Evolutionary conservation across 2,797 vertebrate genomes (phyloP).

Genomic region (Sebastes umbrosus): DNA sequence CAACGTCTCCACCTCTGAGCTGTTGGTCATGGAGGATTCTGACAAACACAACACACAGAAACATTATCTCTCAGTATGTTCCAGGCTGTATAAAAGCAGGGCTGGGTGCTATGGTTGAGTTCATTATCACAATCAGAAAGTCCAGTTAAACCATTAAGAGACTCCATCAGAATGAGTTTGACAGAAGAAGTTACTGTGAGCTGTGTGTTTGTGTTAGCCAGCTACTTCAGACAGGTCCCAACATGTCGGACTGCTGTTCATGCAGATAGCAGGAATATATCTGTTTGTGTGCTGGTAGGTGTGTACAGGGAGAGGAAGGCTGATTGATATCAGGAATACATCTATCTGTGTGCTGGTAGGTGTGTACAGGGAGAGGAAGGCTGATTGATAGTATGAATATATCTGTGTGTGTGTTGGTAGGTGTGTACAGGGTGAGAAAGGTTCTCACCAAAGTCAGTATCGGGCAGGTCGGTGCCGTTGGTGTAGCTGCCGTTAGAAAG

Average conservation of each 20-base stretch:
- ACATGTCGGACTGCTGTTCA: constrained; percentile 29
- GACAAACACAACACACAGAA: constrained; percentile 25
- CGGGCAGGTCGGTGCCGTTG: constrained; percentile 88
- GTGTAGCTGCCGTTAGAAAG: constrained; percentile 83
- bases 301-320: background rate
- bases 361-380: background rate
- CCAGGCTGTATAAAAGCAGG: background rate
- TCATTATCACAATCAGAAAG: background rate
- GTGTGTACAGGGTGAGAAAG: background rate
- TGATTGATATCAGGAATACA: no score
- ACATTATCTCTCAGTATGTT: background rate
- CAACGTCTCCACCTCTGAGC: constrained; percentile 90
- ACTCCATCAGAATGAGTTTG: background rate
- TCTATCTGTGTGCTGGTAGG: background rate
- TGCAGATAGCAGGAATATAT: background rate
- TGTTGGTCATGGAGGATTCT: constrained; percentile 93
- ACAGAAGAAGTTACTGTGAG: background rate
- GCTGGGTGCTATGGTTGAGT: background rate
- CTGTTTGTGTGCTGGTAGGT: background rate
- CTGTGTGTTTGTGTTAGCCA: background rate
- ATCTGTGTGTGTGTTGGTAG: no score
- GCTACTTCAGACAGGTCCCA: constrained; percentile 36
- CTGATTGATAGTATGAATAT: no score
- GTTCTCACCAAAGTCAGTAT: constrained; percentile 91
- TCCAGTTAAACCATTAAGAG: background rate